Base-by-base conservation (phyloP, 2,888 invertebrate species). In the Sylvicola cinctus region DNA sequence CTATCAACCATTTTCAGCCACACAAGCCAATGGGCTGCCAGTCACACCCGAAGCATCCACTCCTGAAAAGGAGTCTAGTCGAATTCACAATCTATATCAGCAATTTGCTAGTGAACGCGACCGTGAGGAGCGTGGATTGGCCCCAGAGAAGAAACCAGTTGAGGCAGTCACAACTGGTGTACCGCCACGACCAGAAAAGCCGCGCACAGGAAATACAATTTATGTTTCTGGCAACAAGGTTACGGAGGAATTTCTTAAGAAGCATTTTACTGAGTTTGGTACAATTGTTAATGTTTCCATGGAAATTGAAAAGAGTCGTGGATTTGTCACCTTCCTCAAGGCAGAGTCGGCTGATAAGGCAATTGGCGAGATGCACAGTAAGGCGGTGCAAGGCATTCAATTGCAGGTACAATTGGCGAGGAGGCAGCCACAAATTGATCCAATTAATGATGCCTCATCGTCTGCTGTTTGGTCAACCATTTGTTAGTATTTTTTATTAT, bases 241-340 rank as follows among this genome's bases (percentile, higher is more conserved):
- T 29, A 74, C 75, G 0, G 81, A 85, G 48, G 79, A 81, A 32
- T 73, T 77, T 42, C 56, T 85, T 3, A 71, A 73, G 47, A 78
- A 75, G 46, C 74, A 75, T 35, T 81, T 83, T 47, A 63, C 68
- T 39, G 68, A 71, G 6, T 73, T 74, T 49, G 83, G 58, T 10
- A 72, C 67, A 39, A 78, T 84, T 43, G 66, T 81, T 2, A 79
- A 81, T 56, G 74, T 84, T 25, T 74, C 76, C 1, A 78, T 83
- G 77, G 83, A 84, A 59, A 70, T 72, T 42, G 81, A 83, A 45
- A 81, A 80, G 51, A 72, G 87, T 49, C 74, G 77, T 45, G 90
- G 85, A 7, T 91, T 87, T 61, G 69, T 93, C 12, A 87, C 90
- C 3, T 93, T 91, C 58, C 85, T 90, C 40, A 84, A 81, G 45